A percentile compares a stretch with the other conserved stretches of the same genome.
phyloP scores from a whole-genome alignment of 1,140 invertebrate genomes.

The Pogonomyrmex barbatus region DNA sequence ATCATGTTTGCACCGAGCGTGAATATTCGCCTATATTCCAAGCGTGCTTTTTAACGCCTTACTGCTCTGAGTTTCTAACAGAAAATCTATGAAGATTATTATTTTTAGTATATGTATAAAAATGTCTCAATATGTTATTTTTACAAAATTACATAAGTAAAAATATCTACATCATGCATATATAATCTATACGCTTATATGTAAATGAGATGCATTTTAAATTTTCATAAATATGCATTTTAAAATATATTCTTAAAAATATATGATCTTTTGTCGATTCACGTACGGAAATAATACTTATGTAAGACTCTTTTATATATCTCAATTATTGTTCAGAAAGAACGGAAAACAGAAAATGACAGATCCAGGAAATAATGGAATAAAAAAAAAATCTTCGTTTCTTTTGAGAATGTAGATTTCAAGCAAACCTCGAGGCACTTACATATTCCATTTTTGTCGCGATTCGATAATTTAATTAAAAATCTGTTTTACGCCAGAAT shows the following conservation, averaged over 20 bases:
- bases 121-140: slow-evolving; percentile 26
- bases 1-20: slow-evolving; percentile 26
- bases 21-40: slow-evolving; percentile 43
- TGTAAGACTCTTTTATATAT: slow-evolving; percentile 8
- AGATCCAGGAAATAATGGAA: background rate
- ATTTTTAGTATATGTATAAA: slow-evolving; percentile 23
- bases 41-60: slow-evolving; percentile 30
- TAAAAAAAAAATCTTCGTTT: background rate
- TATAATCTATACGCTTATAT: background rate
- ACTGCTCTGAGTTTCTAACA: slow-evolving; percentile 43
- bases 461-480: slow-evolving; percentile 53
- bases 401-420: slow-evolving; percentile 25
- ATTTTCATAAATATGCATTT: background rate
- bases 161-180: background rate
- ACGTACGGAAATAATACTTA: slow-evolving; percentile 13
- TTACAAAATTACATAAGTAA: slow-evolving; percentile 13
- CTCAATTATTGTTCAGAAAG: background rate
- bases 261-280: background rate
- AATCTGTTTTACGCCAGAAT: slow-evolving; percentile 10
- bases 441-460: slow-evolving; percentile 31
- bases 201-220: background rate
- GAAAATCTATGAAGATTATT: slow-evolving; percentile 27
- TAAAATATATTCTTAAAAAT: background rate
- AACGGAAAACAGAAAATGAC: background rate
- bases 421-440: slow-evolving; percentile 8